phyloP scores from a whole-genome alignment of 2,888 invertebrate species.

The Rotaria socialis region DNA sequence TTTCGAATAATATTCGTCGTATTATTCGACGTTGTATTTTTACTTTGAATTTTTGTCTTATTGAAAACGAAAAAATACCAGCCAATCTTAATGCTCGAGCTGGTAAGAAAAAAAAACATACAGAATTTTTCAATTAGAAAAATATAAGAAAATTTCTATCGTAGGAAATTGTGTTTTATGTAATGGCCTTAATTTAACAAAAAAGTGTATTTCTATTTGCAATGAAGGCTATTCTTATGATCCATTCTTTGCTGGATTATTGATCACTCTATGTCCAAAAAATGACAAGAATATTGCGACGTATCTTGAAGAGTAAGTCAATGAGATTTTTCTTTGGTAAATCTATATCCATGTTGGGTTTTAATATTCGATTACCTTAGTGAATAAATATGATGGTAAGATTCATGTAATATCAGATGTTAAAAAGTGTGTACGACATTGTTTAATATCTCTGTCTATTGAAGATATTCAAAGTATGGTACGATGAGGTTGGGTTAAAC shows the following conservation, averaged over 20 bases:
- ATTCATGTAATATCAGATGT: no score
- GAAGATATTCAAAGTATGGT: no score
- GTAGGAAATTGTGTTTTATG: neutral
- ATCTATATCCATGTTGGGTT: no score
- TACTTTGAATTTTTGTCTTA: neutral
- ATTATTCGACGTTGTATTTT: neutral
- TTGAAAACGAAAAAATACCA: neutral
- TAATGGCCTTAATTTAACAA: neutral
- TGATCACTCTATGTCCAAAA: neutral
- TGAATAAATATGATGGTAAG: no score
- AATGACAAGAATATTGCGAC: neutral
- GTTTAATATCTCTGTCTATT: no score
- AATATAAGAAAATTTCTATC: neutral
- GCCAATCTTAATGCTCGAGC: neutral
- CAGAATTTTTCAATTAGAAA: no score
- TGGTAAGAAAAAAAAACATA: neutral
- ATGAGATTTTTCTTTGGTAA: neutral
- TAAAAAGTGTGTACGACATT: no score
- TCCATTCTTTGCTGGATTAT: conserved; percentile 18
- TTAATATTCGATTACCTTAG: no score
- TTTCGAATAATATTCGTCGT: conserved; percentile 19
- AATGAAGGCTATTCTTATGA: neutral
- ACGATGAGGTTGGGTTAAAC: no score
- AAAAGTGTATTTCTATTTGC: neutral
- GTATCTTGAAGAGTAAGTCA: neutral